phyloP scores from a whole-genome alignment of 2,113 vertebrate genomes.

The Cololabis saira region DNA sequence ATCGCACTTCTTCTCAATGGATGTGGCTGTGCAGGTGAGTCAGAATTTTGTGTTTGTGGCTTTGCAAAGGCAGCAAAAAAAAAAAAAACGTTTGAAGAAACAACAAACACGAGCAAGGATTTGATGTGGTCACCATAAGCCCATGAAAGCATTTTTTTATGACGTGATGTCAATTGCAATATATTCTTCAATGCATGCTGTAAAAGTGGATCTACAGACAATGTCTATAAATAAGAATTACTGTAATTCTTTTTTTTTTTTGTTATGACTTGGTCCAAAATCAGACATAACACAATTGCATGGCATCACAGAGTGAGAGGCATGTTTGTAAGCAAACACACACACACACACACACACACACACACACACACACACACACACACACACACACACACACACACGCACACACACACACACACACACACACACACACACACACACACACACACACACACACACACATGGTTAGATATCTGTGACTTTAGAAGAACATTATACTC shows the following conservation, averaged over 20 bases:
- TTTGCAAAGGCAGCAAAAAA: slow-evolving; percentile 11
- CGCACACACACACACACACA: too few relatives aligned
- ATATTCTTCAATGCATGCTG: slow-evolving; percentile 37
- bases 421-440: too few relatives aligned
- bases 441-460: too few relatives aligned
- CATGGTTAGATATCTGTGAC: too few relatives aligned
- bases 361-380: too few relatives aligned
- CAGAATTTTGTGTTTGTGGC: slow-evolving; percentile 10
- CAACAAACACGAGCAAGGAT: slow-evolving; percentile 12
- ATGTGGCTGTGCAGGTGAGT: slow-evolving; percentile 51
- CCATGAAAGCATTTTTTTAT: slow-evolving; percentile 49
- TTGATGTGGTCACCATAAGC: slow-evolving; percentile 41
- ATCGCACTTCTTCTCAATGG: slow-evolving; percentile 28
- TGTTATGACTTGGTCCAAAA: slow-evolving; percentile 30
- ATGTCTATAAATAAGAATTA: neutral
- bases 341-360: too few relatives aligned
- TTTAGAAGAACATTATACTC: too few relatives aligned
- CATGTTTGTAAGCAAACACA: too few relatives aligned
- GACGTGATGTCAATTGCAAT: slow-evolving; percentile 39
- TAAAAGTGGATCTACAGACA: slow-evolving; percentile 19
- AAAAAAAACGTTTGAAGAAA: slow-evolving; percentile 8
- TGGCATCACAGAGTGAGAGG: too few relatives aligned
- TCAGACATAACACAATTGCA: slow-evolving; percentile 39
- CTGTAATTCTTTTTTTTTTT: too few relatives aligned
- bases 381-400: too few relatives aligned